A percentile compares a stretch with the other conserved stretches of the same genome.
phyloP scores from a whole-genome alignment of 2,113 vertebrate genomes.

The Phalacrocorax aristotelis region DNA sequence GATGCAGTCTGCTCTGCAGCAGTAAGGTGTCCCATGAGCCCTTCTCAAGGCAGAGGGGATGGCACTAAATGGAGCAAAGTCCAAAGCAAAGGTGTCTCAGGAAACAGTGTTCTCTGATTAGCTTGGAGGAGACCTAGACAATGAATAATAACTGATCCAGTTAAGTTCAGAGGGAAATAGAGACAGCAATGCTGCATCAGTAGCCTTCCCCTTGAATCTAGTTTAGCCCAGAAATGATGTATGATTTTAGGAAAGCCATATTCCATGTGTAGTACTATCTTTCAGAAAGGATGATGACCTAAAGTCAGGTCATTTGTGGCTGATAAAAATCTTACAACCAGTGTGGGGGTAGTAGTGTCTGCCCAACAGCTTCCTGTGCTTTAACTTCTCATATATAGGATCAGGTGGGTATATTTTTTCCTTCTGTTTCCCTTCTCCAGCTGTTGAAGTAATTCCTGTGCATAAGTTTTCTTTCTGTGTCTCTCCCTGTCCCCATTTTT shows the following conservation, averaged over 20 bases:
- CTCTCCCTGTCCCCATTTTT: neutral
- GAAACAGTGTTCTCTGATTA: neutral
- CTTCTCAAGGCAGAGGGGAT: neutral
- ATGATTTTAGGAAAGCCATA: neutral
- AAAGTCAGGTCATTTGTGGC: neutral
- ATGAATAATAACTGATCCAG: neutral
- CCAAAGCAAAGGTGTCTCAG: neutral
- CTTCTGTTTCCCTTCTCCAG: neutral
- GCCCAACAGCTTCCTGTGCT: neutral
- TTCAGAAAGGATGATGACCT: neutral
- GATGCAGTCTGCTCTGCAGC: neutral
- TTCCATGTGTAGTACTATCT: neutral
- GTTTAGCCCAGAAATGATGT: neutral
- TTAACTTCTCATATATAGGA: neutral
- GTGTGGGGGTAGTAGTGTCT: neutral
- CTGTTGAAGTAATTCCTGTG: neutral
- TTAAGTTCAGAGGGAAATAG: neutral
- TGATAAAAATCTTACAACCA: neutral
- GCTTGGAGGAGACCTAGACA: neutral
- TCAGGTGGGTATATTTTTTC: neutral
- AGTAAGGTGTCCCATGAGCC: neutral
- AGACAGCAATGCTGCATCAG: neutral
- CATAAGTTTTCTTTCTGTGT: neutral
- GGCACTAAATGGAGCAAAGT: neutral
- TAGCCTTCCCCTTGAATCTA: neutral